phyloP scores from a whole-genome alignment of 2,113 vertebrate genomes.

The Caretta caretta region DNA sequence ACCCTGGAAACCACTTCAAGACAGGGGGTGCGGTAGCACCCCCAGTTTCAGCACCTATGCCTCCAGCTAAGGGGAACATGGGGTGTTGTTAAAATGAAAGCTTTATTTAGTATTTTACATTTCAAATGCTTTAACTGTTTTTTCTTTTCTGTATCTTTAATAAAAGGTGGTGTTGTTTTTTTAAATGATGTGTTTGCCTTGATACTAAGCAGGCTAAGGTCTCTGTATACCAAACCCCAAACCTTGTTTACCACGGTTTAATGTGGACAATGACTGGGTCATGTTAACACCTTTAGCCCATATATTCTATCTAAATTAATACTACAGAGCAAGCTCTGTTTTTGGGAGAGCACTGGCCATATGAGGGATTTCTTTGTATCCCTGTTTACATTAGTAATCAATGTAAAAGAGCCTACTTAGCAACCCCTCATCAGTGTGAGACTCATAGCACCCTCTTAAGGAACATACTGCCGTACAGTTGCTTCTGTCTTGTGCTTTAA shows the following conservation, averaged over 20 bases:
- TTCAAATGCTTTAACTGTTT: background rate
- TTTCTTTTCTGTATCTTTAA: background rate
- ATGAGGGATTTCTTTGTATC: constrained; percentile 1
- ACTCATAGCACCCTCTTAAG: background rate
- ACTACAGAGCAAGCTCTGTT: background rate
- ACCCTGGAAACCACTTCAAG: too few species aligned
- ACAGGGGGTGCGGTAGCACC: too few species aligned
- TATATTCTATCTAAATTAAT: background rate
- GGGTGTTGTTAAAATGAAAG: background rate
- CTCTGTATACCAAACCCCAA: background rate
- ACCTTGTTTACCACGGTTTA: background rate
- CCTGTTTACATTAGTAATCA: constrained; percentile 31
- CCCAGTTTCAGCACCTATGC: too few species aligned
- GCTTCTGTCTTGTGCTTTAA: background rate
- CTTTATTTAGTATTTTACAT: background rate
- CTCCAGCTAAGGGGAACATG: background rate
- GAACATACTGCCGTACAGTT: background rate
- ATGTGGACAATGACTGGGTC: background rate
- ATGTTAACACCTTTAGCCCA: background rate
- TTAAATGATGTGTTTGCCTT: background rate
- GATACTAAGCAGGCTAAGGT: background rate
- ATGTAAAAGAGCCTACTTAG: background rate
- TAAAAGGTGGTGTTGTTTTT: background rate
- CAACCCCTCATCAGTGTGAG: constrained; percentile 13
- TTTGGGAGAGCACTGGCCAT: background rate